These are phyloP conservation scores for Cisticola juncidis DNA, from an alignment of 2,113 vertebrate species.

Conservation along the genomic window DNA sequence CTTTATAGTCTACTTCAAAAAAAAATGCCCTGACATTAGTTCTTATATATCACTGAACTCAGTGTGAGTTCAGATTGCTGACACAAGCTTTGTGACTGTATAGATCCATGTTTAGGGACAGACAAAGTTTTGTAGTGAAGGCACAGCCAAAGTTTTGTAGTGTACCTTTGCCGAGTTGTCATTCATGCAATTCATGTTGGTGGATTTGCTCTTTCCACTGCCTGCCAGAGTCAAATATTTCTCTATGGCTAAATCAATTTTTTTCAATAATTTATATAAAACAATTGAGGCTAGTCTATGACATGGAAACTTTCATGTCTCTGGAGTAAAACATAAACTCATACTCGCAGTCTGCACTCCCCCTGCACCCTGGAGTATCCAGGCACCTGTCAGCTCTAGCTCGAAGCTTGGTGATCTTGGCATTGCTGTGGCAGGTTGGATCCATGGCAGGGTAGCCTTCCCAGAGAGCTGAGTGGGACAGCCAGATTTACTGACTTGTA, in stretches of 20 bases:
- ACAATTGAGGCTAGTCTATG: background rate
- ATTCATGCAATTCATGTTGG: background rate
- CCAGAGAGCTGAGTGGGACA: background rate
- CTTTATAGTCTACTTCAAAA: background rate
- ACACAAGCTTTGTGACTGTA: background rate
- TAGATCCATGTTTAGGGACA: background rate
- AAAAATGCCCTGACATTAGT: background rate
- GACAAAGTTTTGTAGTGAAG: background rate
- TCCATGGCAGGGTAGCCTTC: background rate
- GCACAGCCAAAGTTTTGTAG: background rate
- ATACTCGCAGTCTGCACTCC: accelerated
- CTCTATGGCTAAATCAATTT: background rate
- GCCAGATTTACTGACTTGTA: background rate
- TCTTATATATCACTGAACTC: background rate
- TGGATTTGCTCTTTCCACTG: background rate
- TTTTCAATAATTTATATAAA: background rate
- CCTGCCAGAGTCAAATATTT: background rate
- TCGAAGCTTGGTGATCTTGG: background rate
- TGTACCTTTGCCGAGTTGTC: background rate
- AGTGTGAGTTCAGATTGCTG: background rate
- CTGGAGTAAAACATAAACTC: background rate
- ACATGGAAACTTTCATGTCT: background rate
- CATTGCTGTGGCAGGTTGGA: background rate
- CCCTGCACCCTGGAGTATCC: background rate
- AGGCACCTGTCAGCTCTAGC: background rate